Evolutionary conservation across 1,140 invertebrate genomes (phyloP).

Genomic region (Lordiphosa clarofinis): DNA sequence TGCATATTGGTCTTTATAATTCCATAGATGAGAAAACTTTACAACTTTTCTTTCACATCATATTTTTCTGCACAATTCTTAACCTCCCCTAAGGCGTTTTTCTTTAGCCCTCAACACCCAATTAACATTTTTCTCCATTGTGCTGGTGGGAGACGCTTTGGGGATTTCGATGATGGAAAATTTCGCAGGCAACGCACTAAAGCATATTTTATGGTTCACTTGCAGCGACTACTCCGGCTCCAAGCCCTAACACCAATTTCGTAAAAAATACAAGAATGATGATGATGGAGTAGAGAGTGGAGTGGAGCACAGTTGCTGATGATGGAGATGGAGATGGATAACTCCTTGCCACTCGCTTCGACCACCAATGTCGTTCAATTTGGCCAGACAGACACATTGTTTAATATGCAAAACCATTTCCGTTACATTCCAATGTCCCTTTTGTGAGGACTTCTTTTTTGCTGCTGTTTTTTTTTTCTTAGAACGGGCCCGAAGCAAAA

Average conservation of each 20-base stretch:
- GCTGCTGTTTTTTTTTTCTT: background rate
- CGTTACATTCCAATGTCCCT: conserved; percentile 57
- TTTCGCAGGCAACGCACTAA: too few relatives aligned
- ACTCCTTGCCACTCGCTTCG: conserved; percentile 17
- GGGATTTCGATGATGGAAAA: conserved; percentile 20
- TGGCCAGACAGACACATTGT: conserved; percentile 47
- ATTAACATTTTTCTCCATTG: conserved; percentile 35
- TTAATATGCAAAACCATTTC: conserved; percentile 78
- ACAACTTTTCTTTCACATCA: too few relatives aligned
- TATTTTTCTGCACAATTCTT: too few relatives aligned
- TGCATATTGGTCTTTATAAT: too few relatives aligned
- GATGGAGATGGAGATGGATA: conserved; percentile 31
- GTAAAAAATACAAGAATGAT: conserved; percentile 23
- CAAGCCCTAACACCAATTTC: background rate
- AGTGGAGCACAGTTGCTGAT: conserved; percentile 39
- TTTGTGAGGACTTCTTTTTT: conserved; percentile 10
- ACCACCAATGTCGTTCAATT: conserved; percentile 28
- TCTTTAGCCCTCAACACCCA: conserved; percentile 7
- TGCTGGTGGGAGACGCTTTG: conserved; percentile 8
- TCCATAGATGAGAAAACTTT: too few relatives aligned
- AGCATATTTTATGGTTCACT: conserved; percentile 73
- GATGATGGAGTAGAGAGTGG: conserved; percentile 5
- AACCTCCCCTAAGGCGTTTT: background rate
- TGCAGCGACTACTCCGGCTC: conserved; percentile 32
- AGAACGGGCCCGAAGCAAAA: conserved; percentile 60